Evolutionary conservation across 2,888 invertebrate genomes (phyloP).

Genomic region (Adelphocoris suturalis): DNA sequence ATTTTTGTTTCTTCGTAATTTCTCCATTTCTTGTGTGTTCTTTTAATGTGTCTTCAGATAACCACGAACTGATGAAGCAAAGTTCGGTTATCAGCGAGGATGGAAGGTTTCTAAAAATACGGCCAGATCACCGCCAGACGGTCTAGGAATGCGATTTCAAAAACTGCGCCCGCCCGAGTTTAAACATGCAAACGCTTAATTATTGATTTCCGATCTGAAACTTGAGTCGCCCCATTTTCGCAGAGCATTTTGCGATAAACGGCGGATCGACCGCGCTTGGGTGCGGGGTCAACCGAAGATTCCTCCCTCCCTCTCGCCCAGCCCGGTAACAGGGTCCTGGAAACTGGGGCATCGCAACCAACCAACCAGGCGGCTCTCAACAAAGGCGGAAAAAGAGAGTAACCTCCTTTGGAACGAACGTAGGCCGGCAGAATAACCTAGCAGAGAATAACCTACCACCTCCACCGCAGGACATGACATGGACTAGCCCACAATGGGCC

Average conservation of each 20-base stretch:
- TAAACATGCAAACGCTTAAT: not conserved
- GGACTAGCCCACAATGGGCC: constrained; percentile 41
- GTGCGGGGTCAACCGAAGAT: constrained; percentile 2
- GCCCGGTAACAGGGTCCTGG: not conserved
- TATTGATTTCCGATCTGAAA: constrained; percentile 11
- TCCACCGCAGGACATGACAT: not conserved
- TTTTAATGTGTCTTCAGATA: not conserved
- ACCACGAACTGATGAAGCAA: too few relatives aligned
- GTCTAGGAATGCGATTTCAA: too few relatives aligned
- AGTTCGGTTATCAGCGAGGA: too few relatives aligned
- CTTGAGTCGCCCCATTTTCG: constrained; percentile 1
- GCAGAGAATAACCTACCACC: not conserved
- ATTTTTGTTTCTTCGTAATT: not conserved
- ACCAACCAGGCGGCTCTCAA: not conserved
- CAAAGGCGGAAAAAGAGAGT: not conserved
- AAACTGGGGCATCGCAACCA: constrained; percentile 16
- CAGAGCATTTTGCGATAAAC: not conserved
- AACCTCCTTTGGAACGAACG: constrained; percentile 32
- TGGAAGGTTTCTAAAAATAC: too few relatives aligned
- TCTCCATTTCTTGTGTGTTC: not conserved
- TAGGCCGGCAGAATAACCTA: constrained; percentile 20
- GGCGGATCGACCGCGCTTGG: not conserved
- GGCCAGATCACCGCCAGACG: too few relatives aligned
- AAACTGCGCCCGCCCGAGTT: too few relatives aligned
- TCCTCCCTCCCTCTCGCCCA: not conserved